Evolutionary conservation across 2,888 invertebrate species (phyloP).

Genomic region (Muscina levida): DNA sequence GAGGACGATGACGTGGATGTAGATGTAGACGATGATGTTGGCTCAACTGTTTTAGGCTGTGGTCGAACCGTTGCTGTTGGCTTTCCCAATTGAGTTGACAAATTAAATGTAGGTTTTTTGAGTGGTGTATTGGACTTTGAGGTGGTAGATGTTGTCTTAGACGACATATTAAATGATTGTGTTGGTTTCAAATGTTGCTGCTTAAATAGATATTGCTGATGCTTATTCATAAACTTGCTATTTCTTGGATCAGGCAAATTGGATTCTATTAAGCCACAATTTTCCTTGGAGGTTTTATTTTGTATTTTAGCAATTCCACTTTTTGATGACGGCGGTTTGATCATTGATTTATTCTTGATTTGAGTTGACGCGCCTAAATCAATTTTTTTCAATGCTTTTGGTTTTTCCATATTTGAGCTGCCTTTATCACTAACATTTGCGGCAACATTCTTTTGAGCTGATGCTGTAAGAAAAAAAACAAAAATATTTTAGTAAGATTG

Average conservation of each 20-base stretch:
- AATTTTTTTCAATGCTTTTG: constrained; percentile 69
- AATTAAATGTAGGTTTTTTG: constrained; percentile 69
- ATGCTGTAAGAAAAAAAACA: constrained; percentile 44
- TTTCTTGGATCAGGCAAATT: constrained; percentile 56
- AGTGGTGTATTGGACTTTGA: constrained; percentile 8
- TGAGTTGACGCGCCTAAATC: constrained; percentile 50
- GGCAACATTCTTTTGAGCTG: constrained; percentile 56
- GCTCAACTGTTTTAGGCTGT: constrained; percentile 5
- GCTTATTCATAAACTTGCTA: not conserved
- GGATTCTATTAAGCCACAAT: not conserved
- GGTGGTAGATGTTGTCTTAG: too few species aligned
- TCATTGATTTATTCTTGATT: constrained; percentile 22
- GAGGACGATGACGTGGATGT: not conserved
- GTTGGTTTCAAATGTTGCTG: constrained; percentile 52
- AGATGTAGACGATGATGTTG: constrained; percentile 24
- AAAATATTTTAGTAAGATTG: constrained; percentile 2
- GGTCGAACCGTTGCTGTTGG: constrained; percentile 27
- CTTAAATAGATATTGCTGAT: constrained; percentile 30
- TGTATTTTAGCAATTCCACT: not conserved
- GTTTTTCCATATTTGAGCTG: constrained; percentile 44
- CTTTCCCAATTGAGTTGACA: constrained; percentile 60
- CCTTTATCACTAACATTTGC: constrained; percentile 21
- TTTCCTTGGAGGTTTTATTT: constrained; percentile 26
- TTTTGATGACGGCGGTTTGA: not conserved
- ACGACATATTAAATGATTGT: constrained; percentile 47